Evolutionary conservation across 2,888 invertebrate species (phyloP).

Genomic region (Tachina fera): DNA sequence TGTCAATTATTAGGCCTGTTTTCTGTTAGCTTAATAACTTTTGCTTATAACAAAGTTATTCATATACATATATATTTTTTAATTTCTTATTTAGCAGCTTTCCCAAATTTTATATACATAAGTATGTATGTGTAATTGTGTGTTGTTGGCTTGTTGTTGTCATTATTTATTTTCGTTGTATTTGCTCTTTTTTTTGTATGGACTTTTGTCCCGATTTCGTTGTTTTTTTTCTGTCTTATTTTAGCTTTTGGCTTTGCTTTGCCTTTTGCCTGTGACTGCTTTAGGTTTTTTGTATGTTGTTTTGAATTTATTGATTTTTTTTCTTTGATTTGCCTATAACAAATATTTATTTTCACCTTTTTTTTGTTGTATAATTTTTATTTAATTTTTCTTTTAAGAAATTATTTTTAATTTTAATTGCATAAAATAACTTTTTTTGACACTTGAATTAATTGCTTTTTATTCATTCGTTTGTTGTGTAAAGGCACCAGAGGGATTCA

Average conservation of each 20-base stretch:
- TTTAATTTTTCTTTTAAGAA: slow-evolving; percentile 19
- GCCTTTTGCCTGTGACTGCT: slow-evolving; percentile 70
- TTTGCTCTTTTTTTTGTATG: slow-evolving; percentile 54
- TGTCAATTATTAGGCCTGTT: slow-evolving; percentile 3
- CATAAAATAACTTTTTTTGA: slow-evolving; percentile 36
- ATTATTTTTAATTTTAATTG: slow-evolving; percentile 7
- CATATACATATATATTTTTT: slow-evolving; percentile 9
- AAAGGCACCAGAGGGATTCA: slow-evolving; percentile 67
- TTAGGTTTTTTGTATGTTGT: slow-evolving; percentile 58
- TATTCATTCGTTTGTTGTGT: slow-evolving; percentile 48
- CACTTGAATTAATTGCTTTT: slow-evolving; percentile 65
- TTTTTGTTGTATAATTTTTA: slow-evolving; percentile 35
- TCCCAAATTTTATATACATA: slow-evolving; percentile 50
- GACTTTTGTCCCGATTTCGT: slow-evolving; percentile 73
- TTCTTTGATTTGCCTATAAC: slow-evolving; percentile 41
- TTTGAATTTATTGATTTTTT: slow-evolving; percentile 74
- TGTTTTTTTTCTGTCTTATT: slow-evolving; percentile 60
- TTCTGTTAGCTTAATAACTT: background rate
- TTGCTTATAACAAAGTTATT: background rate
- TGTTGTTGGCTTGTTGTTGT: slow-evolving; percentile 59
- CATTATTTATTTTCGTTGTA: slow-evolving; percentile 62
- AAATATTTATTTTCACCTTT: slow-evolving; percentile 50
- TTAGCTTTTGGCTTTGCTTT: slow-evolving; percentile 69
- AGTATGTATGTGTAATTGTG: slow-evolving; percentile 47
- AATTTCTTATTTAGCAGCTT: slow-evolving; percentile 25